Base-by-base conservation (phyloP, 2,113 vertebrate genomes). In the Podilymbus podiceps region DNA sequence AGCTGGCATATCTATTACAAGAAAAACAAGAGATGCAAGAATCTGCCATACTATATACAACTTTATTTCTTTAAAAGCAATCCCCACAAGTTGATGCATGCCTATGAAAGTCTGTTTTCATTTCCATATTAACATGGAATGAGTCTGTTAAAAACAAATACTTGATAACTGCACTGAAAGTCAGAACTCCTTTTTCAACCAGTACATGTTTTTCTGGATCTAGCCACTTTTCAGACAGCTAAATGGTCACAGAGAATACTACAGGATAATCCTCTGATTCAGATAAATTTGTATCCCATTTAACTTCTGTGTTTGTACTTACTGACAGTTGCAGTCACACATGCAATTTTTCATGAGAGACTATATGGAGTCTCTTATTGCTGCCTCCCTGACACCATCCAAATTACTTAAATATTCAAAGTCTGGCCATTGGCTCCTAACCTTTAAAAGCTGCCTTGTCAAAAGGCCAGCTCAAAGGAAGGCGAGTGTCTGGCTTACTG, bases 371-470 rank as follows among this genome's bases (percentile, higher is more conserved):
- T 47, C 42, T 91, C 50, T 77, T 64, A 42, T 30, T 85, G 78
- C 67, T 74, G 50, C 52, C 40, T 91, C 47, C 31, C 50, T 71
- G 81, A 93, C 27, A 50, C 49, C 14, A 23, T 87, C 86, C 86
- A 92, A 74, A 91, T 67, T 81, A 59, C 76, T 90, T 38, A 78
- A 67, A 78, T 72, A 71, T 38, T 81, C 82, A 5, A 92, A 63
- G 44, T 42, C 86, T 95, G 68, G 73, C 60, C 55, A 63, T 84
- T 67, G 89, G n/a, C 30, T 95, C 42, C 52, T 90, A 84, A 93
- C 80, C 75, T 93, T 88, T 92, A 88, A 86, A 95, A 91, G 86
- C 18, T 95, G 89, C 68, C 79, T 84, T 77, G 67, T 76, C 53
- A 49, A 73, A 85, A 77, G 46, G 67, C 79, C 79, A 95, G 63